phyloP scores from a whole-genome alignment of 2,888 invertebrate species.

The Acanthosepion pharaonis region DNA sequence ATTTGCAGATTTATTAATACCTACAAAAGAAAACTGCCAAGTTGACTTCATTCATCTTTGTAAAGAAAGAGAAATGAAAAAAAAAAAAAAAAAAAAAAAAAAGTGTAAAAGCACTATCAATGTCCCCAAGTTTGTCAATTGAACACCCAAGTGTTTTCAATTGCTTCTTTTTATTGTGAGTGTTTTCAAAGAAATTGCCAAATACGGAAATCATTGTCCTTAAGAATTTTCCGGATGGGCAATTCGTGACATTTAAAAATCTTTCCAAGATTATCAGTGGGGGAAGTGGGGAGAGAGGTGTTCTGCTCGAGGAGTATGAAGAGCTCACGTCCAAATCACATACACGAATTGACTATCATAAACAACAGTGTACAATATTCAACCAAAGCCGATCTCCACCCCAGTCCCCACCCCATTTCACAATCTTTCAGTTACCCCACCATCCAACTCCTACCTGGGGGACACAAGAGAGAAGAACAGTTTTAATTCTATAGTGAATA shows the following conservation, averaged over 20 bases:
- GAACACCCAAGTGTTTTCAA: background rate
- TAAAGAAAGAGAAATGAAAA: background rate
- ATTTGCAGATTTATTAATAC: slow-evolving; percentile 4
- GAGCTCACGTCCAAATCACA: background rate
- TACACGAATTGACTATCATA: background rate
- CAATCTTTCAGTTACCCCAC: too few species aligned
- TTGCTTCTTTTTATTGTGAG: background rate
- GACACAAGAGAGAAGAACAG: background rate
- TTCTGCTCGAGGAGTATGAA: too few species aligned
- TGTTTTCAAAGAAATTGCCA: slow-evolving; percentile 33
- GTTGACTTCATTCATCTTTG: background rate
- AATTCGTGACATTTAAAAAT: background rate
- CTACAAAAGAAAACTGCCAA: background rate
- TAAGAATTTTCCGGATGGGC: slow-evolving; percentile 33
- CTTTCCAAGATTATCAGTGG: background rate
- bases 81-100: background rate
- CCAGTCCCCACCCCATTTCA: background rate
- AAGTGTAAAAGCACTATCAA: background rate
- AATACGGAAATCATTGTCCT: slow-evolving; percentile 22
- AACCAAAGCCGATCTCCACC: background rate
- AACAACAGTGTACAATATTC: background rate
- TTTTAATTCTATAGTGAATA: slow-evolving; percentile 12
- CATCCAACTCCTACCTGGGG: background rate
- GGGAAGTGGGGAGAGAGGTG: background rate
- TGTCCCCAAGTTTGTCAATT: slow-evolving; percentile 33